phyloP scores from a whole-genome alignment of 2,113 vertebrate species.

The Puma concolor region DNA sequence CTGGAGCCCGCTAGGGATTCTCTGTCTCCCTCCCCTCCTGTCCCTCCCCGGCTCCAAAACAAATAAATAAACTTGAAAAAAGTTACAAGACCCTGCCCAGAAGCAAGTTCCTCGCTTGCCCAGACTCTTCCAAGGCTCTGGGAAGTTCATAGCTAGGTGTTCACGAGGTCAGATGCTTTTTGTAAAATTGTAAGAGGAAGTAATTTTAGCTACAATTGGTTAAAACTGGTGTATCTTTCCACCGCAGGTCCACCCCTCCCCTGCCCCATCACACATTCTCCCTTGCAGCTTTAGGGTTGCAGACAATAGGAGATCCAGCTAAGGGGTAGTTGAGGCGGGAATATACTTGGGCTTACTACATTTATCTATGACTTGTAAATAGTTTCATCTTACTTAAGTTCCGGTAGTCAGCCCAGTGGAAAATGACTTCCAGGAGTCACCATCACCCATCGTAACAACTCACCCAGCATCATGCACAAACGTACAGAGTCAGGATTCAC shows the following conservation, averaged over 20 bases:
- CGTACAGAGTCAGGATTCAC: background rate
- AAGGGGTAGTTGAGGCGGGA: background rate
- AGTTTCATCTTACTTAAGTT: background rate
- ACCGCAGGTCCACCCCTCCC: background rate
- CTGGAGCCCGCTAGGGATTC: too few species aligned
- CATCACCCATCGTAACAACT: background rate
- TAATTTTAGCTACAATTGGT: background rate
- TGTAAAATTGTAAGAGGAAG: background rate
- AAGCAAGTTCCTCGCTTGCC: background rate
- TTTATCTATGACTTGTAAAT: background rate
- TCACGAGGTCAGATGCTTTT: background rate
- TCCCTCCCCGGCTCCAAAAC: too few species aligned
- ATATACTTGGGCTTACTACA: background rate
- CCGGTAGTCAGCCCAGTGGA: background rate
- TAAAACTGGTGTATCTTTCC: background rate
- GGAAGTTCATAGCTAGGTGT: background rate
- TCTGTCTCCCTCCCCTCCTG: too few species aligned
- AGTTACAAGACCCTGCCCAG: background rate
- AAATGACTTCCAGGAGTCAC: background rate
- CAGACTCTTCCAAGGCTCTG: background rate
- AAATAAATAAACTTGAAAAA: too few species aligned
- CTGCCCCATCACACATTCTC: background rate
- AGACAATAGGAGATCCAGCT: background rate
- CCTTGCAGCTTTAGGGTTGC: background rate
- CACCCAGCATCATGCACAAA: accelerated